These are phyloP conservation scores for Trichechus manatus DNA, from an alignment of 2,113 vertebrate genomes.

Conservation along the genomic window DNA sequence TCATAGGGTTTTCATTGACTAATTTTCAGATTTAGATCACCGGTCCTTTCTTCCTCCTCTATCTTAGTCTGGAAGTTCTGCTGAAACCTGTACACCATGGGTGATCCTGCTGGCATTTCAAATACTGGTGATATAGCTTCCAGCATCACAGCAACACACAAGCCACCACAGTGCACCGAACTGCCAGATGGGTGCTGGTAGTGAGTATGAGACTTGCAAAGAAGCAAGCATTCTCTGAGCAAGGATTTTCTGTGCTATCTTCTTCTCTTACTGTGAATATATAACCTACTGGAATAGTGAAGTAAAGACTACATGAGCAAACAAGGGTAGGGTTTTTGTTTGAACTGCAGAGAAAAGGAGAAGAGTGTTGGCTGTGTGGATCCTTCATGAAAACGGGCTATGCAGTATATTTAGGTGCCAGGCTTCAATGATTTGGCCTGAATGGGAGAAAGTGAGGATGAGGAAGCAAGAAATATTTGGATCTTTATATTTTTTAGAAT, in stretches of 20 bases:
- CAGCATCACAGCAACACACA: background rate
- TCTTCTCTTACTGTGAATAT: background rate
- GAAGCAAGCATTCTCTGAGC: background rate
- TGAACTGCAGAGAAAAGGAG: background rate
- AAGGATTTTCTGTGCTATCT: constrained; percentile 21
- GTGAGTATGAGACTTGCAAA: constrained; percentile 60
- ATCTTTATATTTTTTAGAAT: background rate
- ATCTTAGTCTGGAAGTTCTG: background rate
- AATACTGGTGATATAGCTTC: background rate
- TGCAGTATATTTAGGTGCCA: background rate
- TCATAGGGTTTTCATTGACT: background rate
- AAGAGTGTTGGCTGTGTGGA: no score
- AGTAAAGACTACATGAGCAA: background rate
- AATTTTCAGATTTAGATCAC: background rate
- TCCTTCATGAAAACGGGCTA: background rate
- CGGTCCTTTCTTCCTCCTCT: background rate
- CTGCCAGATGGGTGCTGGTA: background rate
- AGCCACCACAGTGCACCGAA: background rate
- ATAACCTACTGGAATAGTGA: background rate
- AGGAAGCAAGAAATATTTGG: background rate
- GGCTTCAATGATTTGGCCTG: background rate
- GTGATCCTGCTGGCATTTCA: background rate
- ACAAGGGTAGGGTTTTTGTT: background rate
- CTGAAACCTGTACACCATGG: background rate
- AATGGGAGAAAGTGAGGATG: background rate